phyloP scores from a whole-genome alignment of 2,797 vertebrate genomes.

The Chelidonichthys spinosus region DNA sequence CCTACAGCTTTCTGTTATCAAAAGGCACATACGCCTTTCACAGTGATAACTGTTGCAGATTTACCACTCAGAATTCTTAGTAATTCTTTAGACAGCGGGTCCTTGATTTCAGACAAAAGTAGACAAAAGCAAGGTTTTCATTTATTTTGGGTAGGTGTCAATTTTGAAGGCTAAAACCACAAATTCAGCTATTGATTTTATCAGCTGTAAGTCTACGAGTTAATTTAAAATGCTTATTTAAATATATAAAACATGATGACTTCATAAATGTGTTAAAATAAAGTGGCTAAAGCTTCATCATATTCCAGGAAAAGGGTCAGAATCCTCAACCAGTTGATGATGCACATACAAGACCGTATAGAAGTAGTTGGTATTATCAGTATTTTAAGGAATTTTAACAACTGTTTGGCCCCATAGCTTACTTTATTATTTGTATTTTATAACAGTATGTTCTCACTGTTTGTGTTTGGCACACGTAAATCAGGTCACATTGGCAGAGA shows the following conservation, averaged over 20 bases:
- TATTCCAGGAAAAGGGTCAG: neutral
- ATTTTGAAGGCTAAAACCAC: neutral
- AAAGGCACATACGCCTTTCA: neutral
- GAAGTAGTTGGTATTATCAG: neutral
- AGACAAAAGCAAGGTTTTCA: neutral
- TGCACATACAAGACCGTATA: neutral
- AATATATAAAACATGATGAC: neutral
- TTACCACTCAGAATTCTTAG: neutral
- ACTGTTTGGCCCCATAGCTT: neutral
- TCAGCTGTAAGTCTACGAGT: neutral
- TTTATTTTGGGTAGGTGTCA: neutral
- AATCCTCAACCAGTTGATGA: neutral
- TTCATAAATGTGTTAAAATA: neutral
- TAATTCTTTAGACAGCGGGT: neutral
- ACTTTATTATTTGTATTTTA: neutral
- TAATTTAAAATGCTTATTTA: neutral
- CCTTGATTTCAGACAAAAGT: neutral
- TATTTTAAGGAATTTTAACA: neutral
- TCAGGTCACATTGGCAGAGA: neutral
- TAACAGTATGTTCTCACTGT: neutral
- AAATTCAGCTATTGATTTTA: neutral
- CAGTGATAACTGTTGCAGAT: neutral
- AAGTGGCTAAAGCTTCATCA: neutral
- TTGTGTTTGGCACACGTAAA: neutral
- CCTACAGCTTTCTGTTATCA: neutral